Evolutionary conservation across 1,140 invertebrate genomes (phyloP).

Genomic region (Drosophila pallidifrons): DNA sequence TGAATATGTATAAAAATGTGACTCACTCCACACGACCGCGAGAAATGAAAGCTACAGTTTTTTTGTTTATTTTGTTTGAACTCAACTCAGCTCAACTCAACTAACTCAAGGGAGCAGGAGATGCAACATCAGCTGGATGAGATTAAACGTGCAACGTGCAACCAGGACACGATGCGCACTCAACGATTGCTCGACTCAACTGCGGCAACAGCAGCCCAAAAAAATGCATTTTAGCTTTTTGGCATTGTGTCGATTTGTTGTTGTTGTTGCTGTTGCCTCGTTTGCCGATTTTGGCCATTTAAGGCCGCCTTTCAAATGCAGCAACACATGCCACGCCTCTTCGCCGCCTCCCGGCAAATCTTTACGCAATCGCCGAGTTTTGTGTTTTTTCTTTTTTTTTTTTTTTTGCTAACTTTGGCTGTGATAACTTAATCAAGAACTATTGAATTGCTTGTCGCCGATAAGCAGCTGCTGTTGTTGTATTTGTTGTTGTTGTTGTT

Average conservation of each 20-base stretch:
- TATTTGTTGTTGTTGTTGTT: neutral
- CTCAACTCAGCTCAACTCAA: neutral
- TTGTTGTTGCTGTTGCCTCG: neutral
- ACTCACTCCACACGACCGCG: constrained; percentile 30
- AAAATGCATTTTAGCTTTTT: neutral
- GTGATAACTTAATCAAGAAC: constrained; percentile 71
- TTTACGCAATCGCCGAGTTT: constrained; percentile 43
- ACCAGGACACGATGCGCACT: constrained; percentile 32
- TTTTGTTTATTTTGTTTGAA: too few species aligned
- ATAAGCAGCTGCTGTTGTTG: constrained; percentile 29
- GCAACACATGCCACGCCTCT: neutral
- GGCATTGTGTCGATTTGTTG: constrained; percentile 24
- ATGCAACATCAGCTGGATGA: constrained; percentile 9
- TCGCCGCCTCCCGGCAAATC: neutral
- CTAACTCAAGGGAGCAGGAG: neutral
- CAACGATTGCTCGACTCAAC: constrained; percentile 26
- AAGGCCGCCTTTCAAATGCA: constrained; percentile 42
- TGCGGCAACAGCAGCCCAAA: constrained; percentile 4
- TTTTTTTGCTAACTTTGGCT: constrained; percentile 11
- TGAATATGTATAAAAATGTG: constrained; percentile 24
- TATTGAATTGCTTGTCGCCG: constrained; percentile 38
- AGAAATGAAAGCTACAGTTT: constrained; percentile 9
- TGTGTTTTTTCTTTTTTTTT: too few species aligned
- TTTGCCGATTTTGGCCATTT: constrained; percentile 36
- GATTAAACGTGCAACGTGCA: too few species aligned